Evolutionary conservation across 2,888 invertebrate species (phyloP), one percentile per base, ranked within the genome.

Genomic region (Notodonta ziczac): DNA sequence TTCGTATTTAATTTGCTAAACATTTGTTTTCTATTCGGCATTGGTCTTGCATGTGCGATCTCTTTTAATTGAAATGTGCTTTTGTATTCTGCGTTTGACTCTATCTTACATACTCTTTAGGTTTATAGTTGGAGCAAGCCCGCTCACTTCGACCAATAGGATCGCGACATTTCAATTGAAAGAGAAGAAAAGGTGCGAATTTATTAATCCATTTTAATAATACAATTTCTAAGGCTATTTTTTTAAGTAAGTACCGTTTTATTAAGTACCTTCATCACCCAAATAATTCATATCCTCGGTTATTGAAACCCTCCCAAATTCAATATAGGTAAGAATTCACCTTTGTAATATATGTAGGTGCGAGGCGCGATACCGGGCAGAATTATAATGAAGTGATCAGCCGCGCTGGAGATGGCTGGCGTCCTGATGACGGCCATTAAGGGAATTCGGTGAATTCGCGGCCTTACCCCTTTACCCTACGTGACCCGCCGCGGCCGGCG

Each of bases 401-500:
- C 71, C 63, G 61, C 62, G 65, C 67, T 62, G 66, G 71, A 76
- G 72, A 74, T 76, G 74, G 73, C 78, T 78, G 78, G 74, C 76
- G 79, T 74, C 66, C 74, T 84, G 85, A 88, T 87, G 88, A 86
- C 81, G 82, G 78, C 78, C 79, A 86, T 90, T 87, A 87, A 80
- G 80, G 80, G 84, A 87, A 88, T 87, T 89, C 82, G 78, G 80
- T 74, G 80, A 86, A 87, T 89, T 89, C 85, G 83, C 84, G 80
- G 77, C 83, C 82, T 87, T 83, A 88, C 87, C 88, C 89, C 86
- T 90, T 89, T 81, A 76, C 68, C 65, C 66, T 74, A 89, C 90
- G 90, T 90, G 90, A 90, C 84, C 81, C 72, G 89, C 74, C 60
- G 87, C 86, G 87, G 83, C 81, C 72, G 89, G 74, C 61, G 75